Percentiles rank a stretch among this genome's conserved stretches.
Evolutionary conservation across 2,113 vertebrate species (phyloP).

Genomic region (Beaufortia kweichowensis): DNA sequence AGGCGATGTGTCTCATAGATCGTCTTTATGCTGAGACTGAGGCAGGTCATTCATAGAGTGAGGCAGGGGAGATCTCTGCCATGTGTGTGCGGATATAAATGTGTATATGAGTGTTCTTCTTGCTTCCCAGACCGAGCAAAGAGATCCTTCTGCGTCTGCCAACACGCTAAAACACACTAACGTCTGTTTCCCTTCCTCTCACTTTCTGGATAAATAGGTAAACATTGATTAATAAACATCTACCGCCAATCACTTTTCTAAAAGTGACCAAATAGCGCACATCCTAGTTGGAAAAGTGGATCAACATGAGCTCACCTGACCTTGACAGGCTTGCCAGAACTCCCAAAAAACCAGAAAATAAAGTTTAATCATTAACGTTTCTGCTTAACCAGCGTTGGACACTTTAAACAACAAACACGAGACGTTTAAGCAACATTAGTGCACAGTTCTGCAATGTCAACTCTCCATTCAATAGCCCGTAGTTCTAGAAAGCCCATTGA

Average conservation of each 20-base stretch:
- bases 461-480: background rate
- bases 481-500: slow-evolving; percentile 8
- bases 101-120: slow-evolving; percentile 34
- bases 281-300: slow-evolving; percentile 17
- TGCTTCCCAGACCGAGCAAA: slow-evolving; percentile 45
- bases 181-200: slow-evolving; percentile 25
- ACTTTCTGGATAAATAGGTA: slow-evolving; percentile 24
- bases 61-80: slow-evolving; percentile 60
- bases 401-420: background rate
- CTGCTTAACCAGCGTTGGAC: background rate
- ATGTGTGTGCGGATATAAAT: slow-evolving; percentile 25
- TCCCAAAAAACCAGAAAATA: slow-evolving; percentile 6
- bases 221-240: slow-evolving; percentile 17
- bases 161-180: slow-evolving; percentile 46
- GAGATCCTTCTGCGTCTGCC: slow-evolving; percentile 41
- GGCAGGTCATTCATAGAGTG: slow-evolving; percentile 72
- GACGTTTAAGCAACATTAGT: background rate
- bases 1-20: slow-evolving; percentile 68
- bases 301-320: slow-evolving; percentile 30
- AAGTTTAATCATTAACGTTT: slow-evolving; percentile 20
- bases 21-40: slow-evolving; percentile 73
- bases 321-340: slow-evolving; percentile 15
- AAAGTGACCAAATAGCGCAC: background rate
- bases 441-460: background rate
- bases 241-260: slow-evolving; percentile 3